Evolutionary conservation across 2,888 invertebrate genomes (phyloP).

Genomic region (Hesperia comma): DNA sequence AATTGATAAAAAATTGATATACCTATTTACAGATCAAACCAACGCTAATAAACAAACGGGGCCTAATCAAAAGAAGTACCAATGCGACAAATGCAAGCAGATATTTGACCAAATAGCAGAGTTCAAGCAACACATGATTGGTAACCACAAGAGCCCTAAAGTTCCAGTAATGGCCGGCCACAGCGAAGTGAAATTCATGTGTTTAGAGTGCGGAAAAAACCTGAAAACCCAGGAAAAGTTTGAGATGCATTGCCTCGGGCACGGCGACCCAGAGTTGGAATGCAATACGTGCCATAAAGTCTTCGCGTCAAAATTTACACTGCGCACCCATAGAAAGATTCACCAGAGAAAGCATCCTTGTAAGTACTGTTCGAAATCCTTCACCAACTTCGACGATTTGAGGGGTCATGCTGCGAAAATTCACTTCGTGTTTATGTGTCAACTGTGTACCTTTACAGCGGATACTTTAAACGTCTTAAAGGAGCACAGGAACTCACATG

Average conservation of each 20-base stretch:
- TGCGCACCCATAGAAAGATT: slow-evolving; percentile 70
- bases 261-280: slow-evolving; percentile 76
- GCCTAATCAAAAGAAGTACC: slow-evolving; percentile 64
- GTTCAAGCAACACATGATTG: slow-evolving; percentile 67
- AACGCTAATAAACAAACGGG: slow-evolving; percentile 22
- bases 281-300: slow-evolving; percentile 75
- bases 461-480: slow-evolving; percentile 49
- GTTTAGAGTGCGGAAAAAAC: slow-evolving; percentile 67
- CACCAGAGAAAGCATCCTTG: slow-evolving; percentile 67
- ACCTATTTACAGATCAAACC: slow-evolving; percentile 50
- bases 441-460: slow-evolving; percentile 55
- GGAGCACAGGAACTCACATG: slow-evolving; percentile 46
- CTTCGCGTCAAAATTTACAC: slow-evolving; percentile 73
- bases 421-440: slow-evolving; percentile 61
- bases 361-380: slow-evolving; percentile 59
- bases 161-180: slow-evolving; percentile 38
- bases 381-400: slow-evolving; percentile 52
- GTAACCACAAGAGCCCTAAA: slow-evolving; percentile 51
- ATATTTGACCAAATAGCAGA: slow-evolving; percentile 65
- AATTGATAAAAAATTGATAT: slow-evolving; percentile 38
- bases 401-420: slow-evolving; percentile 56
- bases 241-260: slow-evolving; percentile 67
- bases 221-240: slow-evolving; percentile 68
- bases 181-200: slow-evolving; percentile 57
- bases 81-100: slow-evolving; percentile 74